Evolutionary conservation across 2,113 vertebrate species (phyloP).

Genomic region (Scomber scombrus): DNA sequence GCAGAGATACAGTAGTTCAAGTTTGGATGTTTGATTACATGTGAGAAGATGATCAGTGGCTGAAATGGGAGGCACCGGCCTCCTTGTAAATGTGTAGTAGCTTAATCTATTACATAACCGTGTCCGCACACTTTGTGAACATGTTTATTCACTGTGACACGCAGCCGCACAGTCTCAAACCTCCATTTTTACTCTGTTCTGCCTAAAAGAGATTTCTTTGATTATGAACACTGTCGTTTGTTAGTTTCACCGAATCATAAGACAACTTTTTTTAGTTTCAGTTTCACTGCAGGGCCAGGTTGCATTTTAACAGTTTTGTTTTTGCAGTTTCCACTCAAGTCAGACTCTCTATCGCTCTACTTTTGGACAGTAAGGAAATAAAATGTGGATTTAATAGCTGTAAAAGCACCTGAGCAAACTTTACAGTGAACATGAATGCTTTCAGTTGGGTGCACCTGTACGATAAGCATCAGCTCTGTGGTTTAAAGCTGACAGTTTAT

Average conservation of each 20-base stretch:
- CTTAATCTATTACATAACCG: slow-evolving; percentile 36
- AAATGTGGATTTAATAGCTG: background rate
- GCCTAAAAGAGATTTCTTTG: background rate
- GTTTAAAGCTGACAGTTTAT: background rate
- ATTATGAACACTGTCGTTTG: background rate
- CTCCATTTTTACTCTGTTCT: background rate
- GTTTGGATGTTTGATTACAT: background rate
- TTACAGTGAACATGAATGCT: too few species aligned
- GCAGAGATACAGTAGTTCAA: background rate
- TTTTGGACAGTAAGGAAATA: too few species aligned
- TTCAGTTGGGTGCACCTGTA: too few species aligned
- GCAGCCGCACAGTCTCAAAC: background rate
- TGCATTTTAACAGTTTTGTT: background rate
- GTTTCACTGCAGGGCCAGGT: background rate
- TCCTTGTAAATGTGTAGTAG: slow-evolving; percentile 15
- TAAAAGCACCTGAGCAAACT: background rate
- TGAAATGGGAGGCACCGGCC: background rate
- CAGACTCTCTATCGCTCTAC: background rate
- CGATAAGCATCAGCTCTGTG: background rate
- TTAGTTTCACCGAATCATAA: background rate
- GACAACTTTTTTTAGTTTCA: background rate
- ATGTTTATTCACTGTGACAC: slow-evolving; percentile 18
- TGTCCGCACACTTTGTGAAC: background rate
- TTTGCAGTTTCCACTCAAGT: background rate
- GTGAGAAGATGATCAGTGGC: too few species aligned